Conservation (phyloP, 2,113 vertebrate genomes). For the Hemiscyllium ocellatum region DNA sequence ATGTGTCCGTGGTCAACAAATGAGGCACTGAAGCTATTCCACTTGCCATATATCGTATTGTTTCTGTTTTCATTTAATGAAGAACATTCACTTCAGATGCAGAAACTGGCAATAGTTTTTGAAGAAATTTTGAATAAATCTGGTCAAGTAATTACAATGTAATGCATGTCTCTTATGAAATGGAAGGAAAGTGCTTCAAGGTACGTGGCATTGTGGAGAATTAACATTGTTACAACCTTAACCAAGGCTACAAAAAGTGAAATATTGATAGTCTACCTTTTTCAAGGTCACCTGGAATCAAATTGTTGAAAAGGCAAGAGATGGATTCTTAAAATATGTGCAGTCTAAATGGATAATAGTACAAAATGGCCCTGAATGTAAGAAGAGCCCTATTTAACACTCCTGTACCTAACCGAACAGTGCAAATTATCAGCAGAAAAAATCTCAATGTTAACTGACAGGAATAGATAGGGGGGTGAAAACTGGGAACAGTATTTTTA, state of each 20-base stretch:
- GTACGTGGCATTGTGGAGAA: not conserved
- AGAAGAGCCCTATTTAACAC: not conserved
- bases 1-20: not conserved
- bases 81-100: not conserved
- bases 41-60: not conserved
- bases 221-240: not conserved
- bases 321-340: not conserved
- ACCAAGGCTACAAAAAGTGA: not conserved
- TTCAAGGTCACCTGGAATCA: not conserved
- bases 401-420: not conserved
- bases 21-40: not conserved
- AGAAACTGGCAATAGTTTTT: not conserved
- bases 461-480: not conserved
- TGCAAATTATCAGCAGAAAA: not conserved
- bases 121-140: not conserved
- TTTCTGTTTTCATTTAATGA: constrained; percentile 20
- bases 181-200: not conserved
- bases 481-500: no score
- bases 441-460: no score
- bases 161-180: not conserved
- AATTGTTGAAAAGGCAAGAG: not conserved
- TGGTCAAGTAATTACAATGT: not conserved
- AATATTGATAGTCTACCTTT: not conserved
- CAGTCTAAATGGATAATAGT: not conserved
- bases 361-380: no score